Conservation (phyloP, 1,140 invertebrate genomes). For the Aporrectodea caliginosa region DNA sequence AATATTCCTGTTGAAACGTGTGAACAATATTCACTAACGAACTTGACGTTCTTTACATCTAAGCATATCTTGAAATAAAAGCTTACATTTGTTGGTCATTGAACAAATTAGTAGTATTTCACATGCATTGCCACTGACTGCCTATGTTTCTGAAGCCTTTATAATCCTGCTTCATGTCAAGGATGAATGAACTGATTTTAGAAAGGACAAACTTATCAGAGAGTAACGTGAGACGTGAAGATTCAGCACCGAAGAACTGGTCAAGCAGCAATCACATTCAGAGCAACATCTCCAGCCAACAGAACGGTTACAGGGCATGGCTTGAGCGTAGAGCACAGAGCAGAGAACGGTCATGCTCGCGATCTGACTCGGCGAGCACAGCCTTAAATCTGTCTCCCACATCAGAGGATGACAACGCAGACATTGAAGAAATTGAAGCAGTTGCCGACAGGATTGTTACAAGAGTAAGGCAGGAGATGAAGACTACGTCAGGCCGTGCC, state of each 20-base stretch:
- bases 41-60: too few species aligned
- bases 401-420: not conserved
- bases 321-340: not conserved
- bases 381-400: not conserved
- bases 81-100: too few species aligned
- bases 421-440: not conserved
- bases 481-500: not conserved
- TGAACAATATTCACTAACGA: too few species aligned
- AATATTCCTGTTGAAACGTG: too few species aligned
- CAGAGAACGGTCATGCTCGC: not conserved
- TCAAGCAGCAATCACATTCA: not conserved
- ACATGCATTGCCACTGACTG: not conserved
- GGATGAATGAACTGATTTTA: not conserved
- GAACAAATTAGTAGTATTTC: too few species aligned
- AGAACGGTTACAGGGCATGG: not conserved
- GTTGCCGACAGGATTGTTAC: not conserved
- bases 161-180: not conserved
- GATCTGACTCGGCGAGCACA: not conserved
- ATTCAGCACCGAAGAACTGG: not conserved
- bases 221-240: not conserved
- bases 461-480: not conserved
- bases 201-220: not conserved
- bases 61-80: too few species aligned
- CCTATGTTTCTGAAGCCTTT: not conserved
- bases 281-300: not conserved